Base-by-base conservation (phyloP, 2,797 vertebrate genomes). In the Chaetodon trifasciatus region DNA sequence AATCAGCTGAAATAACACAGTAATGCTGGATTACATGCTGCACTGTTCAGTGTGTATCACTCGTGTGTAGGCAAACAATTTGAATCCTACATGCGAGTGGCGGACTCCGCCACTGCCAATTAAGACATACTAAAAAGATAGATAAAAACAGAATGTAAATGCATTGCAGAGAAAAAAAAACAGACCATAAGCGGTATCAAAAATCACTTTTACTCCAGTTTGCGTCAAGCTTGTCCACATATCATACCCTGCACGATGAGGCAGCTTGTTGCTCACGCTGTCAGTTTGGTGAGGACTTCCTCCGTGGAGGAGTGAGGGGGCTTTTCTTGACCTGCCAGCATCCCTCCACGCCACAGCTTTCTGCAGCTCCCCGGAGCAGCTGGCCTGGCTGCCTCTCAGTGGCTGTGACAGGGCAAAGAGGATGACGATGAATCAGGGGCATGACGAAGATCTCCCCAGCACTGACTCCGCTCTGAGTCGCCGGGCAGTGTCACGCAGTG, bases 401-500 rank as follows among this genome's bases (percentile, higher is more conserved):
- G 60, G 67, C 82, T 74, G 39, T 88, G 85, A 86, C 87, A 81
- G 88, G 70, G 81, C 72, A 74, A 46, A 76, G 82, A 86, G 79
- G 88, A 89, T 67, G 84, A 84, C n/a, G 65, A 87, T 93, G 91
- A 94, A 90, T 93, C 92, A 90, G 88, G 78, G 76, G n/a, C 70
- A 84, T 91, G 90, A 92, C 86, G 71, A 89, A 91, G 84, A 87
- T 89, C 85, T 87, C 55, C 75, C 78, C 62, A 44, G 69, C 70
- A 24, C 73, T 64, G 75, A 91, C 56, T 84, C 68, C 77, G 86
- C 79, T 66, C 39, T 76, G 84, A 88, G 85, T 76, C 24, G 77
- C 76, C 16, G 50, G 79, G 64, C 69, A 46, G 66, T 82, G 81
- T 92, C 87, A 90, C 62, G 32, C 71, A 83, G 80, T 8, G 50